Conservation (phyloP, 2,113 vertebrate species). For the Pteruthius melanotis region DNA sequence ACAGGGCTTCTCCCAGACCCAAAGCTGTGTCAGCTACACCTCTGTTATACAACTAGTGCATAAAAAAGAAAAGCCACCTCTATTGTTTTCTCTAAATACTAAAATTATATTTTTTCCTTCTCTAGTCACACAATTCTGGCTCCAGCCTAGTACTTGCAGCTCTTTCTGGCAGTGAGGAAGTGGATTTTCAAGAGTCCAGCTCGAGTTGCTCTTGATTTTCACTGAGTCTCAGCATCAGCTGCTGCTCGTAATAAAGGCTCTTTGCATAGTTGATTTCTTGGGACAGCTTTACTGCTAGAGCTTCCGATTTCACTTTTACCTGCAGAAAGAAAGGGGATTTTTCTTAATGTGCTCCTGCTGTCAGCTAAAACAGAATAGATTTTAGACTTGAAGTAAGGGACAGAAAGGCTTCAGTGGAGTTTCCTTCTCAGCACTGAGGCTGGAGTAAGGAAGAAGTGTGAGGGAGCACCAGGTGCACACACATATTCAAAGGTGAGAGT, state of each 20-base stretch:
- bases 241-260: slow-evolving; percentile 97
- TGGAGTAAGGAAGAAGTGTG: not conserved
- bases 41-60: slow-evolving; percentile 39
- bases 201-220: slow-evolving; percentile 83
- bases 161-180: not conserved
- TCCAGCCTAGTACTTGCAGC: not conserved
- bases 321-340: slow-evolving; percentile 41
- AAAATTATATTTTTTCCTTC: not conserved
- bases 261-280: slow-evolving; percentile 99
- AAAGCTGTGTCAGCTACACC: slow-evolving; percentile 20
- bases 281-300: slow-evolving; percentile 89
- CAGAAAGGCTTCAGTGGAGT: not conserved
- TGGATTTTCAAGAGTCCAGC: slow-evolving; percentile 83
- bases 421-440: not conserved
- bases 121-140: not conserved
- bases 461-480: not conserved
- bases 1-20: slow-evolving; percentile 62
- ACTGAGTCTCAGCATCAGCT: slow-evolving; percentile 89
- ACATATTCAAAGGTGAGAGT: not conserved
- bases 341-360: not conserved
- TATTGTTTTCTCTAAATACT: slow-evolving; percentile 14
- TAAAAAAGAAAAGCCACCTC: not conserved
- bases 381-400: not conserved
- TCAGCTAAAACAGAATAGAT: not conserved
- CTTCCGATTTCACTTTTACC: slow-evolving; percentile 93